Evolutionary conservation across 92 coral and sea anemone genomes (phyloP).

Genomic region (Heliopora coerulea): DNA sequence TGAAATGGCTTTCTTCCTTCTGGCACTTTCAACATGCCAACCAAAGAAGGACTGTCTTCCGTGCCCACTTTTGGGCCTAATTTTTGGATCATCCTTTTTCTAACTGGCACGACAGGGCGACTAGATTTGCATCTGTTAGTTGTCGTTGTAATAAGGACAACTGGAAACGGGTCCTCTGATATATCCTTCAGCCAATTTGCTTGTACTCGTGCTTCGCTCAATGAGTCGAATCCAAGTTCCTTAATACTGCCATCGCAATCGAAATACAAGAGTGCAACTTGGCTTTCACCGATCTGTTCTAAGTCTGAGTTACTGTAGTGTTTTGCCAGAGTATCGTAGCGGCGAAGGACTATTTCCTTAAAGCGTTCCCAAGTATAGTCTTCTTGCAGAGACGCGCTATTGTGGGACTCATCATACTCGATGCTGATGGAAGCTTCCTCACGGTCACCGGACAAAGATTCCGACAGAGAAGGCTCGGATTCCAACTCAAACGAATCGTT

Average conservation of each 20-base stretch:
- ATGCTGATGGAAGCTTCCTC: background rate
- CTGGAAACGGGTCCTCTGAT: background rate
- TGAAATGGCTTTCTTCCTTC: background rate
- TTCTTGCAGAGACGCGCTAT: background rate
- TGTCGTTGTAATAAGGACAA: background rate
- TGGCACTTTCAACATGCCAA: background rate
- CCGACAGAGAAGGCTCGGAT: background rate
- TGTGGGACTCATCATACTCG: background rate
- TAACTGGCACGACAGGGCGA: background rate
- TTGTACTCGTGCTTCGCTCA: background rate
- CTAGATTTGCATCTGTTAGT: background rate
- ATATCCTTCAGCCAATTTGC: conserved; percentile 6
- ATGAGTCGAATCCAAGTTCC: background rate
- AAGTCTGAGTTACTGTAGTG: background rate
- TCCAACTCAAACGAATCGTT: background rate
- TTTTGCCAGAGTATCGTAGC: background rate
- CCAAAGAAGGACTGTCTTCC: background rate
- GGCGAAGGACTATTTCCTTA: background rate
- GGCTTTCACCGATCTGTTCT: background rate
- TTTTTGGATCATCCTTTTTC: conserved; percentile 16
- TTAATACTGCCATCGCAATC: background rate
- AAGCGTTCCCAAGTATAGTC: background rate
- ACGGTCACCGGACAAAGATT: too few relatives aligned
- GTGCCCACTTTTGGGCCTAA: background rate
- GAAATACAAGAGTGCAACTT: background rate